Base-by-base conservation (phyloP, 53 echinoderm and acorn worm genomes). In the Mesocentrotus franciscanus region DNA sequence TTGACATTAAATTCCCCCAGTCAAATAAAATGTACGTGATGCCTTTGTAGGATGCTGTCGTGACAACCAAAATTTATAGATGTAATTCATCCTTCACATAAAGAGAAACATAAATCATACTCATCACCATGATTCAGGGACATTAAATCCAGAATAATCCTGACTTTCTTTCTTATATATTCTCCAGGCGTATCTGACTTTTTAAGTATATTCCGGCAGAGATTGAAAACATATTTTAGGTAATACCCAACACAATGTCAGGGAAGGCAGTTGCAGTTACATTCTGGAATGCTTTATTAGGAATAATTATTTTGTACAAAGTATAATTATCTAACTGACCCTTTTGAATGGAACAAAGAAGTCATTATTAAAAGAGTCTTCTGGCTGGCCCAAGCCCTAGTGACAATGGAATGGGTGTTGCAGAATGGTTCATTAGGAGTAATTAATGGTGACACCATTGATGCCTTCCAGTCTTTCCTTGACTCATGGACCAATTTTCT, bases 401-500 rank as follows among this genome's bases (percentile, higher is more conserved):
- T 39, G 42, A 42, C 81, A 81, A 81, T 81, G 8, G 26, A 56
- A 81, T 60, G 95, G 87, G 87, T 85, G 95, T 94, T 85, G 56
- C 30, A 27, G 57, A 22, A 87, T 22, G 16, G 33, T 62, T 85
- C 71, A 24, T 85, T 85, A 94, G 87, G 70, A 62, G 62, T 85
- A 94, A 94, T 94, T 94, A 87, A 59, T 85, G 55, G 10, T 85
- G 87, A 85, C 95, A 87, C 27, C 20, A 55, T 15, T 94, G 95
- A 94, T 94, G 72, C 49, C 72, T 94, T 71, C 85, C 95, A 87
- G 61, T 66, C 95, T 62, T 49, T 94, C 87, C 62, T 79, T 85
- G 85, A 94, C 64, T 94, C 87, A 87, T 68, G 64, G 68, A 10
- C 85, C 85, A 87, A 85, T 94, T 85, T 71, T 81, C 35, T 18